Evolutionary conservation across 1,140 invertebrate genomes (phyloP).

Genomic region (Lutraria rhynchaena): DNA sequence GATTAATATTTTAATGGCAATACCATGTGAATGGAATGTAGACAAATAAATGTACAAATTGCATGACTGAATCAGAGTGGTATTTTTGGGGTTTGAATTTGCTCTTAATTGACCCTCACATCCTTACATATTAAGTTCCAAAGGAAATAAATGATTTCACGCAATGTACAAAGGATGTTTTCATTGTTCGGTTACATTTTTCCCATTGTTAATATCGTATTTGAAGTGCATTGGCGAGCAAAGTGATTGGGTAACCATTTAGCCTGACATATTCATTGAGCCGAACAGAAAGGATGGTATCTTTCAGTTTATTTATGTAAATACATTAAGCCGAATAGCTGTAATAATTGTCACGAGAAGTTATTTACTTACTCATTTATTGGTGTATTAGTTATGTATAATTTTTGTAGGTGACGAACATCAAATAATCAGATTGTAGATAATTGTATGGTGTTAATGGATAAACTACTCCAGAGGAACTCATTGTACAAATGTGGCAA

Average conservation of each 20-base stretch:
- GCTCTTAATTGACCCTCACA: slow-evolving; percentile 20
- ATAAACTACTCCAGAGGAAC: too few relatives aligned
- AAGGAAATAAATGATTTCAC: slow-evolving; percentile 42
- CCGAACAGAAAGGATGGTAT: slow-evolving; percentile 16
- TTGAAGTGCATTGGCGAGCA: slow-evolving; percentile 25
- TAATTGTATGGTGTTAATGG: too few relatives aligned
- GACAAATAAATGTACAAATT: slow-evolving; percentile 24
- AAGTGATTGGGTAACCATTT: slow-evolving; percentile 16
- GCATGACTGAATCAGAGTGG: neutral
- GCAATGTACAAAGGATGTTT: slow-evolving; percentile 24
- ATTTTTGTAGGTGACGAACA: too few relatives aligned
- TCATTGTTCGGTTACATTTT: slow-evolving; percentile 27
- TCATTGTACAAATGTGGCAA: too few relatives aligned
- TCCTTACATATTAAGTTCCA: slow-evolving; percentile 5
- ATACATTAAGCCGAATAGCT: too few relatives aligned
- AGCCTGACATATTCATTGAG: neutral
- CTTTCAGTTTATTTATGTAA: neutral
- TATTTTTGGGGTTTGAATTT: neutral
- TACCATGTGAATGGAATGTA: neutral
- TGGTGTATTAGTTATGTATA: too few relatives aligned
- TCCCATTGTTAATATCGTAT: slow-evolving; percentile 3
- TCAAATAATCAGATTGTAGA: too few relatives aligned
- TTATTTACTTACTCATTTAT: too few relatives aligned
- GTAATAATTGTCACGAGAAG: too few relatives aligned
- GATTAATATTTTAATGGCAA: too few relatives aligned